Conservation (phyloP, 2,797 vertebrate species). For the Bothrops alternatus region DNA sequence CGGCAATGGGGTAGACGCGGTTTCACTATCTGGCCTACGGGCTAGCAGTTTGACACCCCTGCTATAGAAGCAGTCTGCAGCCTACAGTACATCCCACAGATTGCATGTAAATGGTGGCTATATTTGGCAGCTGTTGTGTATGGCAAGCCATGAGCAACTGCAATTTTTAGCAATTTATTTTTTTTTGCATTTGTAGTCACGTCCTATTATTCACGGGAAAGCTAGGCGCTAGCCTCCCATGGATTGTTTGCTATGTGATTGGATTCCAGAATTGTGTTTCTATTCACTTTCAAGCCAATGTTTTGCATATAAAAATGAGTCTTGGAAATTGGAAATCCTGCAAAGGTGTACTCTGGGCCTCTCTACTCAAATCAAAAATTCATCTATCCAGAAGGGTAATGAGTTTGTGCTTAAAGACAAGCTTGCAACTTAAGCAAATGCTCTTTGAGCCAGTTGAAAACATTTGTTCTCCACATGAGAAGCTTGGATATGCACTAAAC, state of each 20-base stretch:
- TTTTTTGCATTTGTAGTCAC: not conserved
- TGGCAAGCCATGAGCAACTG: not conserved
- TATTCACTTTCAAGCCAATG: not conserved
- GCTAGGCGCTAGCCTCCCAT: not conserved
- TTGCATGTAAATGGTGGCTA: not conserved
- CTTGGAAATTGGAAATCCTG: not conserved
- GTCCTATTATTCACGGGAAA: not conserved
- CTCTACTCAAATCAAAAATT: not conserved
- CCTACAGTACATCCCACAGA: not conserved
- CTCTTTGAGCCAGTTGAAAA: constrained; percentile 6
- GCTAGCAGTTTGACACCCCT: no score
- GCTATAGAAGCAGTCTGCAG: not conserved
- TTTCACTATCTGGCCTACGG: no score
- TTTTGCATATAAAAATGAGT: not conserved
- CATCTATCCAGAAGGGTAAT: constrained; percentile 17
- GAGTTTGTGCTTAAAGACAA: constrained; percentile 5
- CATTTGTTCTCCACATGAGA: constrained; percentile 15
- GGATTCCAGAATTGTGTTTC: not conserved
- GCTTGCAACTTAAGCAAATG: constrained; percentile 10
- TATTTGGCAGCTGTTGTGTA: not conserved
- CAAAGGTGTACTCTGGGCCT: not conserved
- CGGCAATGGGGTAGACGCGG: no score
- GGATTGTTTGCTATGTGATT: not conserved
- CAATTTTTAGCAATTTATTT: not conserved
- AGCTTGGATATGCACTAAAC: not conserved